A percentile compares a stretch with the other conserved stretches of the same genome.
These are phyloP conservation scores for Crotophaga sulcirostris DNA, from an alignment of 2,113 vertebrate species.

Conservation along the genomic window DNA sequence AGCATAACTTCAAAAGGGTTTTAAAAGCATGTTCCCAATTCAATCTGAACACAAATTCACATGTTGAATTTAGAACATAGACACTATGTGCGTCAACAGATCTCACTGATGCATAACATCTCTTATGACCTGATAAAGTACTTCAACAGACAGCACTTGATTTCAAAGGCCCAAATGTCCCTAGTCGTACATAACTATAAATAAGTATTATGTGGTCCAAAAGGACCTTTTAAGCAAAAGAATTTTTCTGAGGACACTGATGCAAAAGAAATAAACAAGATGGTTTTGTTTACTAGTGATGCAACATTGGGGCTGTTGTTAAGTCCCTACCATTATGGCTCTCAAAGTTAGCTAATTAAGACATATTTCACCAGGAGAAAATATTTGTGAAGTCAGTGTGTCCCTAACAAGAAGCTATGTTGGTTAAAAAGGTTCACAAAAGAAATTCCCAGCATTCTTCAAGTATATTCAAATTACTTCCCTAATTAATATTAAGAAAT, in stretches of 20 bases:
- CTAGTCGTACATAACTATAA: constrained; percentile 10
- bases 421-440: constrained; percentile 36
- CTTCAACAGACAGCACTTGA: background rate
- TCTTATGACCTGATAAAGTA: background rate
- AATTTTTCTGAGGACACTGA: background rate
- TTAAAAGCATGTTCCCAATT: constrained; percentile 7
- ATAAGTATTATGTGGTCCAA: background rate
- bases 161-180: background rate
- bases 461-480: constrained; percentile 25
- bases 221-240: background rate
- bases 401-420: constrained; percentile 43
- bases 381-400: constrained; percentile 55
- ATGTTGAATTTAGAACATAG: background rate
- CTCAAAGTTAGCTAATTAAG: constrained; percentile 74
- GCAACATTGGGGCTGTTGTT: constrained; percentile 6
- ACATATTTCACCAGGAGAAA: constrained; percentile 57
- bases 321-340: constrained; percentile 1
- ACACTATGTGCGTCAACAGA: background rate
- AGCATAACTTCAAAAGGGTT: background rate
- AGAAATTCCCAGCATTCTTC: constrained; percentile 68
- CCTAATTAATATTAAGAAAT: constrained; percentile 69
- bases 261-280: constrained; percentile 46
- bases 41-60: background rate
- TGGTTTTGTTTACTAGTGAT: constrained; percentile 44
- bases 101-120: background rate